Base-by-base conservation (phyloP, 2,113 vertebrate species). In the Ardeotis arabs region DNA sequence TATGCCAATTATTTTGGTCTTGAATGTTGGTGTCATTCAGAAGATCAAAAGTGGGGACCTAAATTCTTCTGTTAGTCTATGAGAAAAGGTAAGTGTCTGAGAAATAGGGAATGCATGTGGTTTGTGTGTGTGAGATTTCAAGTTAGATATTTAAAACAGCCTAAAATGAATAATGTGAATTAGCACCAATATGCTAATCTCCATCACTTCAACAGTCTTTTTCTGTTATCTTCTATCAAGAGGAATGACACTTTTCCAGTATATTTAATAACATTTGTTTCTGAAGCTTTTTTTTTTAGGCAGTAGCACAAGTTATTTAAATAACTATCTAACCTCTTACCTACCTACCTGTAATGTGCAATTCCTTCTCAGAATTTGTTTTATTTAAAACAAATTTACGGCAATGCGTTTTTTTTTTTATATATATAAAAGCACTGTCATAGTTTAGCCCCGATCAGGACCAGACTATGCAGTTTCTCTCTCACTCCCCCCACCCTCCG, bases 31-130 rank as follows among this genome's bases (percentile, higher is more conserved):
- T 73, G 23, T 69, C 12, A 50, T 49, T 80, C 49, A 35, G 25
- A 91, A 81, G 13, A 87, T 16, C 27, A 70, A 69, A 95, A 58
- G 3, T 59, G 22, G 7, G 20, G 9, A 67, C 6, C 4, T 82
- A 13, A 87, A 78, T 31, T 62, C 29, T 27, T 72, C 47, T 58
- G 33, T 28, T 37, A 75, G 52, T 47, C 39, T 53, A 9, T 28
- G 22, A 45, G 4, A 77, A 77, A 66, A 84, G 1, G 8, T 27
- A 60, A 16, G 5, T 53, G 4, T 62, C 25, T 73, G 23, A 81
- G 58, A 91, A 78, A 63, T 0, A 72, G 8, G 3, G 6, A 87
- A 67, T 35, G 1, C 20, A 10, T 53, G 14, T 0, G 0, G 23
- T 59, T 47, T 41, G 16, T 27, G 41, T 37, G 63, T 8, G 7